Evolutionary conservation across 35 echinoderm and acorn worm genomes (phyloP).

Genomic region (Chiridota heheva): DNA sequence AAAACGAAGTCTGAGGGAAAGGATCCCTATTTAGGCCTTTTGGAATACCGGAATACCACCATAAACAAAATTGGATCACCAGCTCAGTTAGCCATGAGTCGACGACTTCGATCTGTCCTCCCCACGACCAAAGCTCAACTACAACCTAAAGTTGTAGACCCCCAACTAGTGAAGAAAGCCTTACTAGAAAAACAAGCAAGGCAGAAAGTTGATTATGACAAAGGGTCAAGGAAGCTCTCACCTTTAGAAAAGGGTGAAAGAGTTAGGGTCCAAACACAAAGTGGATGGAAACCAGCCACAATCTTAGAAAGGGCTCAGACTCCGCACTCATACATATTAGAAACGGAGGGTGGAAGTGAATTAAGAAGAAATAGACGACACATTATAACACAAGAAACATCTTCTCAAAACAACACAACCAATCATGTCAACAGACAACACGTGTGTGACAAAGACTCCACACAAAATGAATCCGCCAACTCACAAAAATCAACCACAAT

Average conservation of each 20-base stretch:
- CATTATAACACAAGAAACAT: too few relatives aligned
- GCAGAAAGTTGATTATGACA: background rate
- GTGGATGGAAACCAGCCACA: slow-evolving; percentile 2
- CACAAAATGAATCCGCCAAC: too few relatives aligned
- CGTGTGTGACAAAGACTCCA: too few relatives aligned
- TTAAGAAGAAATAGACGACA: slow-evolving; percentile 15
- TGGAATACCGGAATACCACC: slow-evolving; percentile 28
- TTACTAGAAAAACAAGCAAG: slow-evolving; percentile 3
- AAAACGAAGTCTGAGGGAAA: slow-evolving; percentile 11
- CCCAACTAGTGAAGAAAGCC: background rate
- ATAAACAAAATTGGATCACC: slow-evolving; percentile 20
- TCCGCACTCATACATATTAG: slow-evolving; percentile 2
- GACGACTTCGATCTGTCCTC: background rate
- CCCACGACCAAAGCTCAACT: background rate
- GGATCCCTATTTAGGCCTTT: slow-evolving; percentile 25
- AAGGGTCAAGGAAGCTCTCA: background rate
- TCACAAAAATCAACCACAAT: too few relatives aligned
- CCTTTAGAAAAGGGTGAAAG: background rate
- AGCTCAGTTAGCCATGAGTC: background rate
- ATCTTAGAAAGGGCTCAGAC: background rate
- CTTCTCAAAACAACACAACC: too few relatives aligned
- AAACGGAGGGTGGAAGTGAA: slow-evolving; percentile 10
- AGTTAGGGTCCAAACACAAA: slow-evolving; percentile 1
- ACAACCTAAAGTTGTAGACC: slow-evolving; percentile 11
- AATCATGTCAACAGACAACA: too few relatives aligned